phyloP scores from a whole-genome alignment of 64 coral and sea anemone species.

The Stichodactyla mertensii region DNA sequence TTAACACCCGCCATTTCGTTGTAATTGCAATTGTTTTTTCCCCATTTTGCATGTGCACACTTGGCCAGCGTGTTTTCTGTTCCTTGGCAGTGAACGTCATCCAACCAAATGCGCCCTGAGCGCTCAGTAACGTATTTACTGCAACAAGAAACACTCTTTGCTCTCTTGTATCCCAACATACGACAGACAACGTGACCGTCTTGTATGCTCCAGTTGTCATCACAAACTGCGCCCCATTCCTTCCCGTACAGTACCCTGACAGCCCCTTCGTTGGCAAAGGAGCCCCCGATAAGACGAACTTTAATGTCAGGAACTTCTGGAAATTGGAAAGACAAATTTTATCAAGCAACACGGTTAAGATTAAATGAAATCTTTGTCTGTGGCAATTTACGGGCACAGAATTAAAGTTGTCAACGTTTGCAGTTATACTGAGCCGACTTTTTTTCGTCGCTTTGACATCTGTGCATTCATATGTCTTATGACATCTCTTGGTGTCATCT shows the following conservation, averaged over 20 bases:
- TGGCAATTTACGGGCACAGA: no score
- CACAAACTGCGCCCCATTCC: constrained; percentile 30
- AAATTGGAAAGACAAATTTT: not conserved
- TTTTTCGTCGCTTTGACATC: no score
- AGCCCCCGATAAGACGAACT: constrained; percentile 36
- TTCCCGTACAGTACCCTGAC: constrained; percentile 4
- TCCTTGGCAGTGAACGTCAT: constrained; percentile 47
- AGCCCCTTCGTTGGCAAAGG: constrained; percentile 11
- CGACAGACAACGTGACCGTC: constrained; percentile 22
- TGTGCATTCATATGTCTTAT: no score
- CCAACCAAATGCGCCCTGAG: constrained; percentile 4
- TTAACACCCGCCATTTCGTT: constrained; percentile 41
- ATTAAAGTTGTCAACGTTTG: no score
- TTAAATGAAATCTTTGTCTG: no score
- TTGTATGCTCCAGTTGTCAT: constrained; percentile 20
- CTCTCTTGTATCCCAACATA: not conserved
- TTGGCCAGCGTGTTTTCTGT: constrained; percentile 28
- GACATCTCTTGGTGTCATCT: no score
- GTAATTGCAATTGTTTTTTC: constrained; percentile 33
- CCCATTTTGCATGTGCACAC: constrained; percentile 34
- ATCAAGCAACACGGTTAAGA: no score
- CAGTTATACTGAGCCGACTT: no score
- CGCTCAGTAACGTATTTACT: not conserved
- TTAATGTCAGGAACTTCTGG: constrained; percentile 15
- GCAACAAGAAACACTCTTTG: constrained; percentile 5